These are phyloP conservation scores for Sesamia inferens DNA, from an alignment of 2,888 invertebrate species.

Conservation along the genomic window DNA sequence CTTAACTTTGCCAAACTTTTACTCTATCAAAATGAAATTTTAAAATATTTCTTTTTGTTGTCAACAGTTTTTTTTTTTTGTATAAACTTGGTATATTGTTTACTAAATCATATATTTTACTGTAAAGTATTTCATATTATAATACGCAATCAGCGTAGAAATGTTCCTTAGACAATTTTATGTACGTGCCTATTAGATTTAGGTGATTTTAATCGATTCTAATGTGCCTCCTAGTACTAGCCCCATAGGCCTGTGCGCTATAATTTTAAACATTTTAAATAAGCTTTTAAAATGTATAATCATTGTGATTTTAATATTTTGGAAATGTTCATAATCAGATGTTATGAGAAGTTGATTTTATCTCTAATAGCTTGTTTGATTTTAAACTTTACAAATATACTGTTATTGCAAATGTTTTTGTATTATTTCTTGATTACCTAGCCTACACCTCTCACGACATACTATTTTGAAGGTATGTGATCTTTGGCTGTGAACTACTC, in stretches of 20 bases:
- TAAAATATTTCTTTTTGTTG: slow-evolving; percentile 15
- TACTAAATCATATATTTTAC: slow-evolving; percentile 42
- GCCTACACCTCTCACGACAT: not conserved
- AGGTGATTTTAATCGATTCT: slow-evolving; percentile 80
- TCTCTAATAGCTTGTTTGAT: slow-evolving; percentile 77
- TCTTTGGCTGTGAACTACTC: too few species aligned
- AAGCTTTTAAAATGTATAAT: slow-evolving; percentile 73
- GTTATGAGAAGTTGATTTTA: slow-evolving; percentile 80
- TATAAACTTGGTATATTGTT: slow-evolving; percentile 27
- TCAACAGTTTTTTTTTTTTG: slow-evolving; percentile 5
- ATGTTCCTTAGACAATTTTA: slow-evolving; percentile 77
- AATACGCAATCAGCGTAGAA: slow-evolving; percentile 77
- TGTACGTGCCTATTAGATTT: slow-evolving; percentile 73
- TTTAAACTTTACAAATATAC: slow-evolving; percentile 76
- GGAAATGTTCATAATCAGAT: slow-evolving; percentile 62
- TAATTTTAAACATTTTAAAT: slow-evolving; percentile 67
- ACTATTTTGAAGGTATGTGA: too few species aligned
- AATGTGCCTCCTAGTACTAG: slow-evolving; percentile 73
- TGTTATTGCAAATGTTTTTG: slow-evolving; percentile 56
- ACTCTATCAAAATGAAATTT: slow-evolving; percentile 11
- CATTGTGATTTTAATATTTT: slow-evolving; percentile 78
- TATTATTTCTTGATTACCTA: not conserved
- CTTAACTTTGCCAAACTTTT: slow-evolving; percentile 8
- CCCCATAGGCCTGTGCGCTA: slow-evolving; percentile 52
- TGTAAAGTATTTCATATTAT: slow-evolving; percentile 49